A percentile compares a stretch with the other conserved stretches of the same genome.
These are phyloP conservation scores for Plusia festucae DNA, from an alignment of 2,888 invertebrate species.

Conservation along the genomic window DNA sequence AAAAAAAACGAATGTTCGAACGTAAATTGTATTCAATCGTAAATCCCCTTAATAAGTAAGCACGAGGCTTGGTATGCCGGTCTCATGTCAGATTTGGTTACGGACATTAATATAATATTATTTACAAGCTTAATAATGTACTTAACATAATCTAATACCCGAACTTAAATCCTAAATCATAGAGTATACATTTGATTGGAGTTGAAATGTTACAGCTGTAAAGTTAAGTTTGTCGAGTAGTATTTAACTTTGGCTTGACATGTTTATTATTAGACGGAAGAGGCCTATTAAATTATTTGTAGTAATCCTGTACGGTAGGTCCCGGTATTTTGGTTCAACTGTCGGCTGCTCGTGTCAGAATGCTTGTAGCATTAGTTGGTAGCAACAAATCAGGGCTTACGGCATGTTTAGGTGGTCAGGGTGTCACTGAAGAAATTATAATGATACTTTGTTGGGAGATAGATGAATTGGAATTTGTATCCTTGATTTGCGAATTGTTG, in stretches of 20 bases:
- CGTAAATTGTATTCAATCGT: conserved; percentile 83
- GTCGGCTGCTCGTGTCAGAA: conserved; percentile 72
- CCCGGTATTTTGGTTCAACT: conserved; percentile 81
- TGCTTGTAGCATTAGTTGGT: conserved; percentile 68
- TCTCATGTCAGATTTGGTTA: conserved; percentile 85
- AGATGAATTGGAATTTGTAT: conserved; percentile 33
- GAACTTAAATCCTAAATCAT: conserved; percentile 43
- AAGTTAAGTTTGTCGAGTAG: conserved; percentile 68
- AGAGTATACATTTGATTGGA: conserved; percentile 56
- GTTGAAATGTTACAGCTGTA: conserved; percentile 39
- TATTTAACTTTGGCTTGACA: conserved; percentile 85
- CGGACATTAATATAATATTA: conserved; percentile 79
- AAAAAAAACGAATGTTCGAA: conserved; percentile 73
- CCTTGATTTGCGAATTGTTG: conserved; percentile 19
- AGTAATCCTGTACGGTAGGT: conserved; percentile 82
- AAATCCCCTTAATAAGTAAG: conserved; percentile 84
- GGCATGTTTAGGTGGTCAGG: conserved; percentile 79
- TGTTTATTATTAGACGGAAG: conserved; percentile 87
- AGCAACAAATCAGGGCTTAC: conserved; percentile 74
- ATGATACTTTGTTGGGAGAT: conserved; percentile 52
- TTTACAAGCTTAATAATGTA: conserved; percentile 59
- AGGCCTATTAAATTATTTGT: conserved; percentile 87
- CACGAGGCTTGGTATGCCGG: conserved; percentile 77
- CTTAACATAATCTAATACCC: conserved; percentile 27
- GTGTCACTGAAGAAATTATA: conserved; percentile 68